A percentile compares a stretch with the other conserved stretches of the same genome.
Conservation (phyloP, 2,113 vertebrate species). For the Petroica traversi region DNA sequence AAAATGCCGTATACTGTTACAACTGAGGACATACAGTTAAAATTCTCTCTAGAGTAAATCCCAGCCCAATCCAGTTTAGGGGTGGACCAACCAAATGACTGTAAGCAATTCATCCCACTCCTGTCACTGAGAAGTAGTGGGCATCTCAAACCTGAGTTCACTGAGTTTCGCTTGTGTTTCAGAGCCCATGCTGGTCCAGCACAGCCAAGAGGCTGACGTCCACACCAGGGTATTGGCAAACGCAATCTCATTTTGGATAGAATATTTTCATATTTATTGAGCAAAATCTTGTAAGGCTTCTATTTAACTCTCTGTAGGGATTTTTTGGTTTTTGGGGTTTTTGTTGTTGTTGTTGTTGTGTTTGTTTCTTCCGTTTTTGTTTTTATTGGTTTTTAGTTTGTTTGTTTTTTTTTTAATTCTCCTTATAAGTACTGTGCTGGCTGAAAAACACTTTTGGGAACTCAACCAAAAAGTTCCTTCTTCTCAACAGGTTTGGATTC, state of each 20-base stretch:
- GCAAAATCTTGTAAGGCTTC: background rate
- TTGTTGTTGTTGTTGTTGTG: background rate
- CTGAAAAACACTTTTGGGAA: background rate
- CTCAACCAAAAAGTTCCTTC: background rate
- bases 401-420: background rate
- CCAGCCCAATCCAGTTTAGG: background rate
- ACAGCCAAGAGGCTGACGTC: background rate
- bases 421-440: background rate
- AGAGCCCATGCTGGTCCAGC: background rate
- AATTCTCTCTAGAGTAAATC: background rate
- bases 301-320: background rate
- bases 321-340: background rate
- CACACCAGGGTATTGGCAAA: background rate
- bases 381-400: background rate
- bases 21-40: background rate
- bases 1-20: background rate
- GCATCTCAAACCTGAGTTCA: background rate
- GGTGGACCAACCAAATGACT: background rate
- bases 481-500: background rate
- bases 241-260: background rate
- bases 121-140: background rate
- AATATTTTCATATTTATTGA: background rate
- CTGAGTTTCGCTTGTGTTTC: background rate
- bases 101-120: background rate
- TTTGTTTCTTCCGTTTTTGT: background rate